Evolutionary conservation across 2,113 vertebrate genomes (phyloP), one percentile per base, ranked within the genome.

Genomic region (Choloepus hoffmanni): DNA sequence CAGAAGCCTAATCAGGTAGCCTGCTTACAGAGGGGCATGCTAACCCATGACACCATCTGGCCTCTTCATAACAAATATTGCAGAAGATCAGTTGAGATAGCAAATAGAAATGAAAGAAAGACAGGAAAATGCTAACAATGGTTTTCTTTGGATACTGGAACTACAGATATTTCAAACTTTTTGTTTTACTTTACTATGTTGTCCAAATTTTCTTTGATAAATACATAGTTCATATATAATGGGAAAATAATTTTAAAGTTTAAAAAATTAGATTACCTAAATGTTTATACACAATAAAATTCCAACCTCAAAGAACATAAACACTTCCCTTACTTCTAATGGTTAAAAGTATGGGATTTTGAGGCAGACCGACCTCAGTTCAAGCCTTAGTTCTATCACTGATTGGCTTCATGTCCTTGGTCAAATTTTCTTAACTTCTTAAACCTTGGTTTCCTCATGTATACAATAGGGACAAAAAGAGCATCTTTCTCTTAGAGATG

Each of bases 351-450:
- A 2, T 9, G 50, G 28, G 62, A 79, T 60, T 91, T 24, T 92
- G 45, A 77, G 13, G 88, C 40, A 92, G 12, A 72, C 3, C 10
- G 28, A 78, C 23, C 55, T 89, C 30, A 50, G 13, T n/a, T 70
- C 30, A 7, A 23, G 23, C 48, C 24, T 60, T 13, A 76, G 19
- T 67, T 79, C 72, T 50, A 43, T 36, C n/a, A 76, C n/a, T 79
- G 18, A 92, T 53, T 8, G 65, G 33, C 18, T 94, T 50, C 77
- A 24, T 50, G 15, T 81, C 28, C 18, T 18, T 8, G 7, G 36
- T 21, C 16, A 90, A 88, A 72, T 65, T 24, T 95, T 53, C 77
- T 9, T 50, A 72, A 78, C 55, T 85, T 45, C 77, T 76, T 95
- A 55, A 85, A 26, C n/a, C 36, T 90, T 67, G n/a, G 30, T 90